Conservation (phyloP, 2,113 vertebrate species). For the Tamias sibiricus region DNA sequence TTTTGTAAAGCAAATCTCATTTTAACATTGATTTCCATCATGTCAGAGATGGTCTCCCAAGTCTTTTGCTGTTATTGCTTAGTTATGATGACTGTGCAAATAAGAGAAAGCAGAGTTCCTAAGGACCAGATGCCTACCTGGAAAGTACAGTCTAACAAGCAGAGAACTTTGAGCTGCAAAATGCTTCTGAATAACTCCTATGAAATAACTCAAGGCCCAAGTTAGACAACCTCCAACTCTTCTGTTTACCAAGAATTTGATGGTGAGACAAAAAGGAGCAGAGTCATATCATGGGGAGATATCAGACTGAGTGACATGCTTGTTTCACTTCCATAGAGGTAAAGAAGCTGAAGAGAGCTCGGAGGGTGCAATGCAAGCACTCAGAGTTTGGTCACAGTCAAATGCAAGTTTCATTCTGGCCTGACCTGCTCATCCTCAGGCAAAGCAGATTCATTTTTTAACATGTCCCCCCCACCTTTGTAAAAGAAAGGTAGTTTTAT, state of each 20-base stretch:
- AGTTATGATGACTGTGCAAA: slow-evolving; percentile 40
- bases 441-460: not conserved
- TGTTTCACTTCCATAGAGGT: not conserved
- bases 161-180: not conserved
- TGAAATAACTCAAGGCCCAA: not conserved
- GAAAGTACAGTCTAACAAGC: not conserved
- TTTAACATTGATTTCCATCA: slow-evolving; percentile 77
- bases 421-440: not conserved
- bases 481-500: not conserved
- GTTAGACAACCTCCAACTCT: not conserved
- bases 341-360: not conserved
- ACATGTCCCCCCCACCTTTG: not conserved
- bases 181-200: not conserved
- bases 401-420: not conserved
- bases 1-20: slow-evolving; percentile 69
- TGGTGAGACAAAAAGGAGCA: not conserved
- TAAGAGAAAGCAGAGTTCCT: not conserved
- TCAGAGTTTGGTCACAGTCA: not conserved
- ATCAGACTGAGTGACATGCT: not conserved
- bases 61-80: slow-evolving; percentile 21
- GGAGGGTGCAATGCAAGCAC: not conserved
- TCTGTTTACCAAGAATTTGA: not conserved
- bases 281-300: not conserved
- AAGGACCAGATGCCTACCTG: not conserved
- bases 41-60: slow-evolving; percentile 42